Conservation (phyloP, 1,140 invertebrate genomes). For the Dermatophagoides farinae region DNA sequence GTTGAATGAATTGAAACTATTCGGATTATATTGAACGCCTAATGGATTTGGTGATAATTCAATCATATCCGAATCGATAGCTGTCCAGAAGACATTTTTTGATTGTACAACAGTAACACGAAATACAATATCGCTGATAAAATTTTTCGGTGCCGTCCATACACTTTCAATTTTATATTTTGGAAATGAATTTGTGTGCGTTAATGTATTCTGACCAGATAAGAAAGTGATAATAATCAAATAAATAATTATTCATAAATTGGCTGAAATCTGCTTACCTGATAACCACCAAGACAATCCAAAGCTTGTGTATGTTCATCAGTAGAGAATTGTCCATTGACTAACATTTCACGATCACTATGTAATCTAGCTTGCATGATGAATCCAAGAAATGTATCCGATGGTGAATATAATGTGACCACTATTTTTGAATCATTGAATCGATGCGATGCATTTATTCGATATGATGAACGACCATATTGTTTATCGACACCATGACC, state of each 20-base stretch:
- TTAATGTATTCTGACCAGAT: slow-evolving; percentile 3
- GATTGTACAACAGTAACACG: slow-evolving; percentile 8
- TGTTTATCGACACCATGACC: slow-evolving; percentile 11
- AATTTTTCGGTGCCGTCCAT: slow-evolving; percentile 8
- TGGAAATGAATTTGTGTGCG: not conserved
- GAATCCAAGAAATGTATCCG: slow-evolving; percentile 4
- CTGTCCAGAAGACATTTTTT: slow-evolving; percentile 10
- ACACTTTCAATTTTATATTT: slow-evolving; percentile 7
- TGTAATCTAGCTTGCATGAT: slow-evolving; percentile 6
- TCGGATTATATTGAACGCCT: not conserved
- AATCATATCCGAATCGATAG: slow-evolving; percentile 5
- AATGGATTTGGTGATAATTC: not conserved
- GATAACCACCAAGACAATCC: slow-evolving; percentile 3
- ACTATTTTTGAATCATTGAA: slow-evolving; percentile 2
- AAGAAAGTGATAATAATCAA: not conserved
- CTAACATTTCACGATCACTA: not conserved
- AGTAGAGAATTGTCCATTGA: not conserved
- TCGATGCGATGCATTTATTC: not conserved
- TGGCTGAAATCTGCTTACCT: not conserved
- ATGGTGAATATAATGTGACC: not conserved
- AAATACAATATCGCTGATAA: slow-evolving; percentile 6
- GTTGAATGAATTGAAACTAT: not conserved
- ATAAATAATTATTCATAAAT: not conserved
- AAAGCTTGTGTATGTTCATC: not conserved
- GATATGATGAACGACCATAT: slow-evolving; percentile 2